phyloP scores from a whole-genome alignment of 2,113 vertebrate species.

The Pyrgilauda ruficollis region DNA sequence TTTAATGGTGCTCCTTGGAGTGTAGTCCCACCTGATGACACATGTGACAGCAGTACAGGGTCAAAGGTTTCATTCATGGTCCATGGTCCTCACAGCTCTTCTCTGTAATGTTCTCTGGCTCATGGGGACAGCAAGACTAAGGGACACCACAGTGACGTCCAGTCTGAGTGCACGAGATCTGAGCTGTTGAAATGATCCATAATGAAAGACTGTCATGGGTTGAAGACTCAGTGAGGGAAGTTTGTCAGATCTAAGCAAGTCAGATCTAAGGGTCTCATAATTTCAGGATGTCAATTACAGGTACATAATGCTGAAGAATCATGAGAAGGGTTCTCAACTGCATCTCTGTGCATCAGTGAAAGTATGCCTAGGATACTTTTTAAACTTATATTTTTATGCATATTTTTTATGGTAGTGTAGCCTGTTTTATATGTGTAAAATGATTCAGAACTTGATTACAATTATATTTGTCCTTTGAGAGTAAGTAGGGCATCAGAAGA shows the following conservation, averaged over 20 bases:
- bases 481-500: not conserved
- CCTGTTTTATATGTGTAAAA: not conserved
- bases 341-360: not conserved
- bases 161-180: rapidly evolving
- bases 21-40: too few relatives aligned
- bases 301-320: not conserved
- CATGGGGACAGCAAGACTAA: not conserved
- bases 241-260: not conserved
- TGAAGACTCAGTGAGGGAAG: not conserved
- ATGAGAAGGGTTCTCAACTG: not conserved
- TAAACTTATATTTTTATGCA: not conserved
- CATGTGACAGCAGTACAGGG: not conserved
- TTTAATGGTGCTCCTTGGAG: not conserved
- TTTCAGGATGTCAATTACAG: not conserved
- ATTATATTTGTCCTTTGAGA: not conserved
- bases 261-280: not conserved
- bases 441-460: not conserved
- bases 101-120: not conserved
- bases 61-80: not conserved
- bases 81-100: not conserved
- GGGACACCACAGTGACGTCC: not conserved
- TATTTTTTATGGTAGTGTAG: not conserved
- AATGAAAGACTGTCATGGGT: not conserved
- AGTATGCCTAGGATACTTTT: not conserved
- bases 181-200: not conserved